Evolutionary conservation across 2,888 invertebrate species (phyloP).

Genomic region (Teleogryllus oceanicus): DNA sequence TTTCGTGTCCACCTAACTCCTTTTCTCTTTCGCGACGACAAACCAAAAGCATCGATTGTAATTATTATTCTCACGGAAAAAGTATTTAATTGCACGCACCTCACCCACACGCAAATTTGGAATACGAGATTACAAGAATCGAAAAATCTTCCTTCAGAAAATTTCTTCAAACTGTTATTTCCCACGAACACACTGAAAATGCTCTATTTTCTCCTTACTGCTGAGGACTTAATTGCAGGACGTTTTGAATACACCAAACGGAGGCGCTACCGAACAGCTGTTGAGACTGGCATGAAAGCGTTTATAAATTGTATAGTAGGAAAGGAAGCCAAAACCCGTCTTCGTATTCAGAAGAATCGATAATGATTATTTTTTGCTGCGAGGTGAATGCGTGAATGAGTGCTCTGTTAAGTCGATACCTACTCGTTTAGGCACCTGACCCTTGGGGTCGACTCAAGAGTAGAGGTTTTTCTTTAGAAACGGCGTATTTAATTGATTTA

Average conservation of each 20-base stretch:
- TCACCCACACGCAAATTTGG: constrained; percentile 2
- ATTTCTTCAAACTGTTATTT: not conserved
- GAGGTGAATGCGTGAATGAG: too few relatives aligned
- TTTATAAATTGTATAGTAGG: not conserved
- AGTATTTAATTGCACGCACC: not conserved
- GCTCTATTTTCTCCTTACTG: not conserved
- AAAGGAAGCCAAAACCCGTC: not conserved
- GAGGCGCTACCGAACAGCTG: not conserved
- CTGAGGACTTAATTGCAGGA: not conserved
- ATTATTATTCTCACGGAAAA: too few relatives aligned
- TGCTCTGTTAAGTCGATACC: too few relatives aligned
- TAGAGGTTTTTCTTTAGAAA: too few relatives aligned
- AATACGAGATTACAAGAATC: not conserved
- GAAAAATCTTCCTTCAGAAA: not conserved
- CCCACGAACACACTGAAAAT: not conserved
- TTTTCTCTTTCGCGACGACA: too few relatives aligned
- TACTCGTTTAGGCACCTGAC: too few relatives aligned
- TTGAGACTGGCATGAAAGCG: not conserved
- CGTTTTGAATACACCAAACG: not conserved
- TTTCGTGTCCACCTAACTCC: too few relatives aligned
- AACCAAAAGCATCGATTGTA: too few relatives aligned
- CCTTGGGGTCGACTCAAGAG: too few relatives aligned
- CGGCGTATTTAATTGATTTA: too few relatives aligned
- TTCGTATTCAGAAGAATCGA: not conserved
- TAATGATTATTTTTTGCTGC: not conserved